These are phyloP conservation scores for Eupithecia pulchellata DNA, from an alignment of 2,888 invertebrate genomes.

Conservation along the genomic window DNA sequence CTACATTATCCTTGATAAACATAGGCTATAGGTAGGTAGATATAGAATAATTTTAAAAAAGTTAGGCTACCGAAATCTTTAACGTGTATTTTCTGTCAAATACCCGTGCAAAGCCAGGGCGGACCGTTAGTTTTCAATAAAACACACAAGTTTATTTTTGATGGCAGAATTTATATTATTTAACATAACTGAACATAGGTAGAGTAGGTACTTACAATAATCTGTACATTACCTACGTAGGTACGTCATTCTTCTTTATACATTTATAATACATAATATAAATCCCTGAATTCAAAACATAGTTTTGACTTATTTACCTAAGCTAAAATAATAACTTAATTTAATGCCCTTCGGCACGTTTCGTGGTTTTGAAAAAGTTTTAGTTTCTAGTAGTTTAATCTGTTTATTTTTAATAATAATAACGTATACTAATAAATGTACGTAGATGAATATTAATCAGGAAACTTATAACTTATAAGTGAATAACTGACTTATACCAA, in stretches of 20 bases:
- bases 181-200: conserved; percentile 58
- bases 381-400: background rate
- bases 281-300: background rate
- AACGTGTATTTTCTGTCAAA: too few relatives aligned
- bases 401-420: background rate
- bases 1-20: too few relatives aligned
- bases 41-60: too few relatives aligned
- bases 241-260: too few relatives aligned
- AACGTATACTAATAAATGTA: background rate
- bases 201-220: background rate
- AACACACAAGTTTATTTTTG: conserved; percentile 51
- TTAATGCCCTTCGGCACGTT: background rate
- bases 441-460: too few relatives aligned
- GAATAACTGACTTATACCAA: too few relatives aligned
- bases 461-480: too few relatives aligned
- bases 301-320: background rate
- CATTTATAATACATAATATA: background rate
- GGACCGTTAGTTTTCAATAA: background rate
- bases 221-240: too few relatives aligned
- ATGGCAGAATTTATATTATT: conserved; percentile 73
- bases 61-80: too few relatives aligned
- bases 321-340: background rate
- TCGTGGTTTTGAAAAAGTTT: background rate
- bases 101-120: too few relatives aligned
- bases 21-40: too few relatives aligned